Evolutionary conservation across 2,888 invertebrate species (phyloP).

Genomic region (Caenorhabditis sulstoni): DNA sequence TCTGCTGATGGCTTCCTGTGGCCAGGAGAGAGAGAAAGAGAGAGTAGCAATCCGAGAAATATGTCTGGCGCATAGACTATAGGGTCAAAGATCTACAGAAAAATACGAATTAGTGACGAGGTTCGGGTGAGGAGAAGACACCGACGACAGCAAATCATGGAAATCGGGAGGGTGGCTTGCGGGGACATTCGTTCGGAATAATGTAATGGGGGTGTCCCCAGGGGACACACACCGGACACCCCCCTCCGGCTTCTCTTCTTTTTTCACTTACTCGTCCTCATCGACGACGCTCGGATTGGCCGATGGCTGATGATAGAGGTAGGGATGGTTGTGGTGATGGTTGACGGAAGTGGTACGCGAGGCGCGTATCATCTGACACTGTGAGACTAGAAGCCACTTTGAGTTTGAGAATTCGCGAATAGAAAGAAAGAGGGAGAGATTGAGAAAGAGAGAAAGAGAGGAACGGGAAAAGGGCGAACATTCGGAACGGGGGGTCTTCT

Average conservation of each 20-base stretch:
- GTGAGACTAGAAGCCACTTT: neutral
- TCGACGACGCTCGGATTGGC: conserved; percentile 19
- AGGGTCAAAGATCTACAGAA: conserved; percentile 47
- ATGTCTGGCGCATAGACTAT: conserved; percentile 50
- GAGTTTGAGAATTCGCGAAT: neutral
- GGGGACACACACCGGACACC: conserved; percentile 18
- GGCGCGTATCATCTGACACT: conserved; percentile 48
- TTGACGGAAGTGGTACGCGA: conserved; percentile 54
- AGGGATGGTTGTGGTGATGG: conserved; percentile 31
- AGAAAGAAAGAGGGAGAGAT: conserved; percentile 1
- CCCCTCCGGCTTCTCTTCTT: conserved; percentile 2
- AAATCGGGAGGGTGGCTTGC: conserved; percentile 11
- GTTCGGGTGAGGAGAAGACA: neutral
- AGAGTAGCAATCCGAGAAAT: conserved; percentile 24
- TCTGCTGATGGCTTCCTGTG: conserved; percentile 26
- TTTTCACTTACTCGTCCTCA: conserved; percentile 58
- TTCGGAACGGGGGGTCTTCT: neutral
- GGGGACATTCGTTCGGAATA: conserved; percentile 26
- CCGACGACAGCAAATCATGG: neutral
- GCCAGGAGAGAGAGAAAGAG: conserved; percentile 25
- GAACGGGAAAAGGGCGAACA: neutral
- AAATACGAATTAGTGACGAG: neutral
- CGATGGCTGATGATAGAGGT: conserved; percentile 21
- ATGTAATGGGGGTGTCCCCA: conserved; percentile 47
- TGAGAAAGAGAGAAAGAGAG: neutral